Base-by-base conservation (phyloP, 2,113 vertebrate genomes). In the Cepphus grylle region DNA sequence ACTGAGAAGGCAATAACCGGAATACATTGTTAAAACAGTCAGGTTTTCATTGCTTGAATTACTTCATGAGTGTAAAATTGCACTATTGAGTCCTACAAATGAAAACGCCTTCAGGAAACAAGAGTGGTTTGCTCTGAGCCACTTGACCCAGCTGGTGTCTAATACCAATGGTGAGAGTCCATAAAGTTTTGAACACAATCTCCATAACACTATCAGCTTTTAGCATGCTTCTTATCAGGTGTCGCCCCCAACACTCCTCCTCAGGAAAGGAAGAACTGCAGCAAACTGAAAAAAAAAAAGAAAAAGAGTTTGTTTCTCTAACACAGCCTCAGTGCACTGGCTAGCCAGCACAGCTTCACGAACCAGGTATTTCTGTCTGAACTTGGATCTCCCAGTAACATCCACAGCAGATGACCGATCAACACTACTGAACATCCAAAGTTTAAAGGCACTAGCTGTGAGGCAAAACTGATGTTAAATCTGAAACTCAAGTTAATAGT, bases 71-170 rank as follows among this genome's bases (percentile, higher is more conserved):
- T 3, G 5, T 69, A 12, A 71, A 85, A 27, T 76, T 80, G 27
- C 34, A 61, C 8, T 47, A 62, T n/a, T 22, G 36, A 91, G 38
- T 52, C 53, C 52, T 66, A 76, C 22, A 65, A 73, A 69, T 10
- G 7, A 47, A 81, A 95, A 91, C 0, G 3, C 40, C 27, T n/a
- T 70, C 49, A 62, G 40, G 84, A 88, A 88, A 65, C 52, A 65
- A 42, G 17, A 62, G 8, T 0, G 0, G 25, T 45, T 19, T 66
- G 38, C 19, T 45, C 78, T 72, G 70, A 76, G 52, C 10, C 34
- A 20, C 49, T 62, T 92, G n/a, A 53, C 50, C 10, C 71, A 63
- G 29, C 32, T 50, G 26, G 32, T 69, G 73, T 38, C 74, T 55
- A 65, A 70, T 15, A 58, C 29, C 30, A 45, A 15, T 1, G 8